Evolutionary conservation across 2,888 invertebrate genomes (phyloP).

Genomic region (Harpalus rufipes): DNA sequence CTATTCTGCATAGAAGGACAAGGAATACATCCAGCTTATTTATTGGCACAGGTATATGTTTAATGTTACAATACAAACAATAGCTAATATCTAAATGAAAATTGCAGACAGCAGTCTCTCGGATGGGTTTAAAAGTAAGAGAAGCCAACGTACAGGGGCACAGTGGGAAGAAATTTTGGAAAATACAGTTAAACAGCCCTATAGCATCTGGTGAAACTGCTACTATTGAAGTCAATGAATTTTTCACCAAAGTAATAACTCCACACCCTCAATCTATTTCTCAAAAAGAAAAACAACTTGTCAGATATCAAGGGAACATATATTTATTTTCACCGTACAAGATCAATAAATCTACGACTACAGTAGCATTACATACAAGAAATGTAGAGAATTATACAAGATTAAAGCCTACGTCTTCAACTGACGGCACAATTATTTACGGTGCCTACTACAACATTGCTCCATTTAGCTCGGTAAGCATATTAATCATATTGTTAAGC

Average conservation of each 20-base stretch:
- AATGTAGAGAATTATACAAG: conserved; percentile 91
- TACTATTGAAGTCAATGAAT: conserved; percentile 81
- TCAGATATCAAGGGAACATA: conserved; percentile 91
- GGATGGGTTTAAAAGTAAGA: conserved; percentile 37
- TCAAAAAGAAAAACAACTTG: conserved; percentile 96
- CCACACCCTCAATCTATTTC: conserved; percentile 94
- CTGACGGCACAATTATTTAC: conserved; percentile 89
- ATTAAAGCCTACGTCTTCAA: conserved; percentile 87
- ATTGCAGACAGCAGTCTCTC: conserved; percentile 51
- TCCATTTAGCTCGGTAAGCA: conserved; percentile 77
- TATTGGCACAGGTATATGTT: conserved; percentile 55
- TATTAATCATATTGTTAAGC: not conserved
- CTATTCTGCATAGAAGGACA: conserved; percentile 74
- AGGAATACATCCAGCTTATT: conserved; percentile 44
- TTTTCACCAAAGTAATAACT: conserved; percentile 87
- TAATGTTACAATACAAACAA: not conserved
- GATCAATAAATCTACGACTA: conserved; percentile 89
- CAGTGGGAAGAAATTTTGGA: conserved; percentile 52
- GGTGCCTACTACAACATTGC: conserved; percentile 91
- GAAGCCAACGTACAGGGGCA: conserved; percentile 53
- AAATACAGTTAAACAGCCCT: conserved; percentile 35
- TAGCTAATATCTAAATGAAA: conserved; percentile 21
- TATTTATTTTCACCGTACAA: conserved; percentile 92
- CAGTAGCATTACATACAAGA: conserved; percentile 86
- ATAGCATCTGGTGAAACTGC: conserved; percentile 74